Base-by-base conservation (phyloP, 2,797 vertebrate species). In the Catostomus latipinnis region DNA sequence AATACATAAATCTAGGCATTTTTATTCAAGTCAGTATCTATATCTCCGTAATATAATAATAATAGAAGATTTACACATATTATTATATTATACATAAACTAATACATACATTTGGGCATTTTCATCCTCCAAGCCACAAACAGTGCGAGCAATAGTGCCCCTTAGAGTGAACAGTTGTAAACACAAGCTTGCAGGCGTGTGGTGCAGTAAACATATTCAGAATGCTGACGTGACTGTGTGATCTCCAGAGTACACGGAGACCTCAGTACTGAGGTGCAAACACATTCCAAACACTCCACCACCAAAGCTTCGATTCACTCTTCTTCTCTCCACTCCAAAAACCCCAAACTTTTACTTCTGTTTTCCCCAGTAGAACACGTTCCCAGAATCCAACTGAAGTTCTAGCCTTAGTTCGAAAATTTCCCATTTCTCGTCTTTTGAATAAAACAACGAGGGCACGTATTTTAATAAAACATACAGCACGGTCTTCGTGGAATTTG, bases 141-240 rank as follows among this genome's bases (percentile, higher is more conserved):
- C 7, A 61, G 34, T 34, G 34, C 66, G 73, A 5, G 34, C 45
- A 54, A 61, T 58, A 72, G 12, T 45, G 66, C 56, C 75, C 12
- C 48, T 61, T 43, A 45, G 18, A 63, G 75, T 57, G 13, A 77
- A 61, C 8, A 45, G 61, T 9, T 1, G 54, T 57, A 72, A 49
- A 73, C 10, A 74, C 75, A 78, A 66, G 70, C 63, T 45, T 74
- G 18, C 9, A 22, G 52, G 34, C 34, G 50, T 62, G 79, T 13
- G 4, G 72, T 70, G 63, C 57, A 56, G 56, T 74, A 66, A 76
- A 77, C 78, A 83, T 58, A 43, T 53, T 57, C 45, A 66, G 9
- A 72, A 58, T 49, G 57, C 72, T 76, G 78, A 76, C 49, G 61
- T 80, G 78, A 80, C 53, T 7, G 60, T 7, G 60, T 63, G 43